Conservation (phyloP, 2,888 invertebrate species). For the Melanchra persicariae region DNA sequence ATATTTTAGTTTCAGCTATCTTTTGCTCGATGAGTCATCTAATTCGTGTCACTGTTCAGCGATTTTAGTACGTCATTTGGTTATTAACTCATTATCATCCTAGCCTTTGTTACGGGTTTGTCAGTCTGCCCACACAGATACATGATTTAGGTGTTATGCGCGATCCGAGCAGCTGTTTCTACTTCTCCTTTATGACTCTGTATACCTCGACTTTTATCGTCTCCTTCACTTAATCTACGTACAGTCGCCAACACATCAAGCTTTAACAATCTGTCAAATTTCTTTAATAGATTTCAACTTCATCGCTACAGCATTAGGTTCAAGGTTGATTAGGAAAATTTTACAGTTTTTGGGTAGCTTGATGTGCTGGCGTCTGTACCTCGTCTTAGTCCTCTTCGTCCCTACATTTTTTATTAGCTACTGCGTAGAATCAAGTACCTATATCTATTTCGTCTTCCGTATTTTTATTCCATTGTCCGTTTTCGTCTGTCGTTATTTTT, state of each 20-base stretch:
- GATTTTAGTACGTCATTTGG: constrained; percentile 34
- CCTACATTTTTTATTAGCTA: neutral
- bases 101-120: constrained; percentile 32
- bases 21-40: constrained; percentile 36
- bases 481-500: neutral
- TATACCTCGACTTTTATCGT: neutral
- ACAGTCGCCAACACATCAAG: too few species aligned
- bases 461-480: neutral
- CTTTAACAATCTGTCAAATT: too few species aligned
- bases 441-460: too few species aligned
- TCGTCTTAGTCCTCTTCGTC: neutral
- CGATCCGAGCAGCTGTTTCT: neutral
- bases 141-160: neutral
- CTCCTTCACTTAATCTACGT: neutral
- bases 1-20: constrained; percentile 35
- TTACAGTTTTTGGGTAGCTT: too few species aligned
- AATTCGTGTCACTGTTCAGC: constrained; percentile 43
- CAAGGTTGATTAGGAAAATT: too few species aligned
- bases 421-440: neutral
- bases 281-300: too few species aligned
- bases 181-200: neutral
- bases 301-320: too few species aligned
- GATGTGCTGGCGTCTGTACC: too few species aligned
- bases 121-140: neutral
- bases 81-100: constrained; percentile 49